phyloP scores from a whole-genome alignment of 2,888 invertebrate species.

The Protophormia terraenovae region DNA sequence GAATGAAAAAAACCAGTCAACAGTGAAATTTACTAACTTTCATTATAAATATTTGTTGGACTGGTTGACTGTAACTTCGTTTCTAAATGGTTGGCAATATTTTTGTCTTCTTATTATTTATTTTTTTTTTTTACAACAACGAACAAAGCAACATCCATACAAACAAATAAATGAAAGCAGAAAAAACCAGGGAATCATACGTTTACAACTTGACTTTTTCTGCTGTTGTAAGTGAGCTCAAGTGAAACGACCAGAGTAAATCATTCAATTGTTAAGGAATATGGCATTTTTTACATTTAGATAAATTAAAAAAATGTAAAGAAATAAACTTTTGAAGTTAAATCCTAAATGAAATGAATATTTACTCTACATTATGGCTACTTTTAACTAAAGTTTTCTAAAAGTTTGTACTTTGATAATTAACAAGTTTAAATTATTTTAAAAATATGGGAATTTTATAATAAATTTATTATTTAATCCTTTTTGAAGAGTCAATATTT shows the following conservation, averaged over 20 bases:
- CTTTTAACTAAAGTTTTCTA: background rate
- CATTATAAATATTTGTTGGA: conserved; percentile 48
- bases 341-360: background rate
- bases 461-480: too few species aligned
- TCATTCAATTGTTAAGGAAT: conserved; percentile 55
- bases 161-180: conserved; percentile 4
- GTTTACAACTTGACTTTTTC: conserved; percentile 35
- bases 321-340: background rate
- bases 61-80: conserved; percentile 11
- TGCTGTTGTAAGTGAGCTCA: conserved; percentile 33
- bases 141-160: conserved; percentile 5
- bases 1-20: conserved; percentile 55
- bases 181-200: background rate
- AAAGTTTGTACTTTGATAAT: too few species aligned
- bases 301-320: conserved; percentile 45
- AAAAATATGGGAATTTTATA: too few species aligned
- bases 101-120: conserved; percentile 31
- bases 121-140: conserved; percentile 1
- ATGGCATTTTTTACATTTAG: conserved; percentile 42
- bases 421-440: too few species aligned
- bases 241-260: conserved; percentile 46
- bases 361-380: background rate
- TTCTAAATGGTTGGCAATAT: conserved; percentile 24
- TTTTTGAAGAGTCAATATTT: too few species aligned
- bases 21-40: conserved; percentile 64